Conservation (phyloP, 1,140 invertebrate species). For the Melanaphis sacchari region DNA sequence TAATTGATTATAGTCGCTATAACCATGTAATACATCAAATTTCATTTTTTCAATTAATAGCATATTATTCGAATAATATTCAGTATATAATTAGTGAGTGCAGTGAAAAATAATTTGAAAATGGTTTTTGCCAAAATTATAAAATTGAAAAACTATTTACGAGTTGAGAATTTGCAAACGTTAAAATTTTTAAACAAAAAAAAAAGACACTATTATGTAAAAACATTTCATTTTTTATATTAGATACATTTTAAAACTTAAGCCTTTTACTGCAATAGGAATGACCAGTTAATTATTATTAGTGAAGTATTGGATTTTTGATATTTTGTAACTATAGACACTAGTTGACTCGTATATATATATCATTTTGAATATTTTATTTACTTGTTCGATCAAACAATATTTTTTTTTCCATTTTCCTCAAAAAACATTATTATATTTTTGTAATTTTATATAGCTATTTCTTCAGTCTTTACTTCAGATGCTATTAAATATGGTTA, state of each 20-base stretch:
- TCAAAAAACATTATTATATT: background rate
- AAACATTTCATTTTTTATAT: background rate
- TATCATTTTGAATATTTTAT: too few relatives aligned
- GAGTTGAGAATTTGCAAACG: background rate
- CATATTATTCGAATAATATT: background rate
- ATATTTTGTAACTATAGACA: too few relatives aligned
- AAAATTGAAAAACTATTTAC: background rate
- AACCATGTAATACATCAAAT: background rate
- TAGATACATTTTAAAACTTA: background rate
- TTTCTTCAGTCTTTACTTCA: background rate
- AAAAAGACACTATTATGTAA: background rate
- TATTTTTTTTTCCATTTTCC: background rate
- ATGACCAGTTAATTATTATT: background rate
- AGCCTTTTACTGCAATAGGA: fast-evolving
- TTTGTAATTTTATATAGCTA: background rate
- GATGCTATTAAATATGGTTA: background rate
- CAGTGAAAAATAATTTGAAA: background rate
- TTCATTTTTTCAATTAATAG: background rate
- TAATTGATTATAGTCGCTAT: background rate
- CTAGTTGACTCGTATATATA: too few relatives aligned
- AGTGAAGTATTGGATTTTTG: background rate
- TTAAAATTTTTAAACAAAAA: background rate
- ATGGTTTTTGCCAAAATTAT: background rate
- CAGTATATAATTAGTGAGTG: background rate
- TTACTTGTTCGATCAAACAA: background rate